Conservation (phyloP, 2,888 invertebrate species). For the Drosophila pseudotakahashii region DNA sequence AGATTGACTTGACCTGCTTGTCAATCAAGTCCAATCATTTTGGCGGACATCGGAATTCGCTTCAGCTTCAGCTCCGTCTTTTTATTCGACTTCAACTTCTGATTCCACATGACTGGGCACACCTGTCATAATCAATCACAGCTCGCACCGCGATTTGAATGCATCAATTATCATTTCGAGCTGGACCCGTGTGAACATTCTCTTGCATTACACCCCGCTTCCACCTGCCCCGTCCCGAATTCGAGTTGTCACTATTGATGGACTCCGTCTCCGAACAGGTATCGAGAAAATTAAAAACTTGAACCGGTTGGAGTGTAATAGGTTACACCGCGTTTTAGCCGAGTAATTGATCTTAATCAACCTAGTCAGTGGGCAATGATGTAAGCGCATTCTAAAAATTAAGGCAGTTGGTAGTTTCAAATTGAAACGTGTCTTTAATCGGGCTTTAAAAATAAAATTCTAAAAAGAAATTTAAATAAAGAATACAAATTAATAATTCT, state of each 20-base stretch:
- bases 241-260: constrained; percentile 45
- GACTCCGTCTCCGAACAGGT: constrained; percentile 40
- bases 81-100: constrained; percentile 20
- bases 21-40: constrained; percentile 77
- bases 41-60: constrained; percentile 68
- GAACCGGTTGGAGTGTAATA: constrained; percentile 37
- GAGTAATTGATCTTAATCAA: constrained; percentile 46
- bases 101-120: constrained; percentile 67
- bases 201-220: constrained; percentile 27
- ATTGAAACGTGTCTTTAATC: background rate
- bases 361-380: constrained; percentile 26
- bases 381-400: constrained; percentile 5
- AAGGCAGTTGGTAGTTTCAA: background rate
- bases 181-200: constrained; percentile 65
- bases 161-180: constrained; percentile 67
- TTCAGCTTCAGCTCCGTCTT: constrained; percentile 33
- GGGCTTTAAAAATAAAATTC: background rate
- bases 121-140: constrained; percentile 78
- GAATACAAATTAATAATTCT: too few relatives aligned
- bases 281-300: constrained; percentile 13
- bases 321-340: constrained; percentile 9
- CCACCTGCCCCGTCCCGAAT: constrained; percentile 4
- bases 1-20: constrained; percentile 68
- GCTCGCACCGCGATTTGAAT: constrained; percentile 65
- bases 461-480: too few relatives aligned